Evolutionary conservation across 2,888 invertebrate genomes (phyloP), one percentile per base, ranked within the genome.

Genomic region (Spilosoma lubricipeda): DNA sequence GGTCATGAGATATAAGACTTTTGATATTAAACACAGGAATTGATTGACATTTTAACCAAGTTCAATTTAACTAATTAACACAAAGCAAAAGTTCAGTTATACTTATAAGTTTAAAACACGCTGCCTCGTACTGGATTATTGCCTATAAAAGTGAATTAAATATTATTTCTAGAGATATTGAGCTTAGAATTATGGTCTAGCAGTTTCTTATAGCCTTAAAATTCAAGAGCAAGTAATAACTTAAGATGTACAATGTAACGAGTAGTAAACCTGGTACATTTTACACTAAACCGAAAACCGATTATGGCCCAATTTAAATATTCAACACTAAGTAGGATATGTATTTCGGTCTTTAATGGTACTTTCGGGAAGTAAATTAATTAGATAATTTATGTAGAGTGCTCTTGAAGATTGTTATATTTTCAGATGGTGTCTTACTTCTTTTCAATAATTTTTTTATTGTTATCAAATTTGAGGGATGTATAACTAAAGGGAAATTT

Each of bases 241-340:
- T 18, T 63, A 18, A 30, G 63, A 7, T 30, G 63, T 63, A 63
- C 0, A 9, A 30, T 30, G 5, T 63, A 30, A 18, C 5, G 67
- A 30, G 33, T 48, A 13, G 72, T 65, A 72, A 78, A 73, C 71
- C 66, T 67, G 13, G 64, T 71, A 73, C 52, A 74, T 75, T 73
- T 82, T 66, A 76, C 74, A 59, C 65, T 73, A 72, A 80, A 70
- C 76, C 74, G 75, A 66, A 81, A 83, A 73, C 75, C 74, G 77
- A 83, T 85, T 80, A 80, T 72, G n/a, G 9, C 73, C 36, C 67
- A 30, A 18, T 77, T 82, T 77, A 83, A 80, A 78, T 82, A 85
- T 82, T 80, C 70, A 80, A 23, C 33, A 23, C 64, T 74, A 75
- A 81, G 80, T 73, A 78, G 68, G 77, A 33, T 77, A 75, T 74